A percentile compares a stretch with the other conserved stretches of the same genome.
phyloP scores from a whole-genome alignment of 2,888 invertebrate genomes.

The Diadromus collaris region DNA sequence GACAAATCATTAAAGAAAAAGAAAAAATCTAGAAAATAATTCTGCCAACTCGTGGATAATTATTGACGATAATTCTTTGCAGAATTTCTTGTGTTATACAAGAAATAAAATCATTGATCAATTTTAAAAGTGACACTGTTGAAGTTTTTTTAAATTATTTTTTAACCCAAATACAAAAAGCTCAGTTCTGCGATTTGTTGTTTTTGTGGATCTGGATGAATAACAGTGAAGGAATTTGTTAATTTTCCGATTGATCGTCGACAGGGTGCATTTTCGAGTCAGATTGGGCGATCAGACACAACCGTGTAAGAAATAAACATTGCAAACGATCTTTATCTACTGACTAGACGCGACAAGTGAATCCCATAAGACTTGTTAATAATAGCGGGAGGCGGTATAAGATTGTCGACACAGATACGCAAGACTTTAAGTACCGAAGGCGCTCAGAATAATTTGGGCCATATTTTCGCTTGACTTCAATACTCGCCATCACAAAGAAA shows the following conservation, averaged over 20 bases:
- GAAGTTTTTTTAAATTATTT: not conserved
- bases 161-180: not conserved
- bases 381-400: not conserved
- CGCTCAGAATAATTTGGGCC: not conserved
- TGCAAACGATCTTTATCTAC: not conserved
- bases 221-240: conserved; percentile 26
- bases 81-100: conserved; percentile 6
- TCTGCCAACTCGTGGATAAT: conserved; percentile 21
- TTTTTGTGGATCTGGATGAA: not conserved
- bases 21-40: conserved; percentile 6
- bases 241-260: not conserved
- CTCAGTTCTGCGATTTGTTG: conserved; percentile 34
- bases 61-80: not conserved
- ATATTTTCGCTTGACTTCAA: not conserved
- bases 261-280: conserved; percentile 11
- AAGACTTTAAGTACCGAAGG: not conserved
- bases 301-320: not conserved
- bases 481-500: conserved; percentile 9
- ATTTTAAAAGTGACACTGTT: not conserved
- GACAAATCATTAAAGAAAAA: not conserved
- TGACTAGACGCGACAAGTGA: conserved; percentile 9
- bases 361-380: not conserved
- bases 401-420: not conserved
- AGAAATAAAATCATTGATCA: conserved; percentile 14
- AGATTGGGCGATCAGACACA: not conserved